These are phyloP conservation scores for Asarcornis scutulata DNA, from an alignment of 2,113 vertebrate species.

Conservation along the genomic window DNA sequence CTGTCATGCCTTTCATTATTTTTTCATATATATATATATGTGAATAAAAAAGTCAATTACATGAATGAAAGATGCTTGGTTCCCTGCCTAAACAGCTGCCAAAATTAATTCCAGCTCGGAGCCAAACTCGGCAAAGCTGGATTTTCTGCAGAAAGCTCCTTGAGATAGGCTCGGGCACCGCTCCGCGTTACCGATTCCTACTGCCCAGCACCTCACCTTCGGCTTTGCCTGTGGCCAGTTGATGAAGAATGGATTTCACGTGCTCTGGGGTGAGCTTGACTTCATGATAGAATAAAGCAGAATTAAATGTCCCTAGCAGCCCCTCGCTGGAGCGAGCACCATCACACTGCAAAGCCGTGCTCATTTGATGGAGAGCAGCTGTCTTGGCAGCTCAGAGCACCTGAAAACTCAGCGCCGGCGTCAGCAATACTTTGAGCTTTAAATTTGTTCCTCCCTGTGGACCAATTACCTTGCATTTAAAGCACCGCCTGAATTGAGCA, in stretches of 20 bases:
- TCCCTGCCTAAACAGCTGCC: conserved; percentile 63
- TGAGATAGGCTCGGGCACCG: conserved; percentile 14
- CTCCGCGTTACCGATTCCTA: not conserved
- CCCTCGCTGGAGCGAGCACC: not conserved
- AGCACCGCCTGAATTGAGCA: not conserved
- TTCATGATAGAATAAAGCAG: not conserved
- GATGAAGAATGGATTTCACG: conserved; percentile 5
- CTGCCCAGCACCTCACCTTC: not conserved
- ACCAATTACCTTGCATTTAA: not conserved
- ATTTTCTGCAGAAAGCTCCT: conserved; percentile 31
- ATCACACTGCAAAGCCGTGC: not conserved
- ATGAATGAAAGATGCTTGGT: conserved; percentile 65
- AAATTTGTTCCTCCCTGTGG: not conserved
- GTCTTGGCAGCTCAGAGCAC: not conserved
- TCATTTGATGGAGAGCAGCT: not conserved
- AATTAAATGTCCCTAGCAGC: not conserved
- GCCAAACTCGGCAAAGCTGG: conserved; percentile 42
- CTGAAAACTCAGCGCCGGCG: not conserved
- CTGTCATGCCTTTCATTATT: conserved; percentile 32
- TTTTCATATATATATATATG: not conserved
- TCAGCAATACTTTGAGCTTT: not conserved
- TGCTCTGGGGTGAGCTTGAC: not conserved
- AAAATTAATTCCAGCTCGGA: conserved; percentile 45
- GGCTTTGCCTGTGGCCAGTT: not conserved
- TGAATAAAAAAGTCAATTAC: conserved; percentile 58